Evolutionary conservation across 2,113 vertebrate species (phyloP), one percentile per base, ranked within the genome.

Genomic region (pig (Sus scrofa)): DNA sequence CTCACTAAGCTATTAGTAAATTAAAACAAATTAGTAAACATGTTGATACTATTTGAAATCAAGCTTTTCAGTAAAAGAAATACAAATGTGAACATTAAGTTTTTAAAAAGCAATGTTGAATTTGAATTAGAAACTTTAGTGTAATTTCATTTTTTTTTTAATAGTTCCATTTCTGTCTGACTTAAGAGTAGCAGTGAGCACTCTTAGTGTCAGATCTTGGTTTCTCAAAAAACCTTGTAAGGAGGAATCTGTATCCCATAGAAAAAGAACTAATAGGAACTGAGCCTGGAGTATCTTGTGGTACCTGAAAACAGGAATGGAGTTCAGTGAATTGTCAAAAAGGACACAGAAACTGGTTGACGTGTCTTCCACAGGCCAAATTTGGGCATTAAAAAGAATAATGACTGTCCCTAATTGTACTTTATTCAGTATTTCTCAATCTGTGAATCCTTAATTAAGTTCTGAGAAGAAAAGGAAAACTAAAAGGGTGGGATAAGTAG

Each of bases 151-250:
- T 93, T 74, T 78, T 68, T 68, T 91, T 86, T 27, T 34, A 91
- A 73, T 63, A 70, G 83, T 87, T 95, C 32, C 3, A 15, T 89
- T 97, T 94, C 50, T 86, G 18, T 60, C 12, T 15, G 37, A n/a
- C n/a, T n/a, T n/a, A 52, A 77, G 56, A 84, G 11, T 56, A 73
- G 70, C 26, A 77, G 3, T 27, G 19, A 63, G 44, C 18, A 56
- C 24, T 62, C 37, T 50, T 50, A 75, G 0, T 81, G 19, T 3
- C 32, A 65, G 44, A 52, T 93, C 32, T 75, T 71, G 70, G 24
- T 62, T 96, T 97, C 24, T 89, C 24, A 94, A 27, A 39, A 83
- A 6, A 6, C 15, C 34, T 93, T 82, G 79, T 16, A 79, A 34
- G 50, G 83, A 39, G 62, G 32, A 86, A 60, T n/a, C 39, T 39